Conservation (phyloP, 1,140 invertebrate species). For the Nasonia longicornis region DNA sequence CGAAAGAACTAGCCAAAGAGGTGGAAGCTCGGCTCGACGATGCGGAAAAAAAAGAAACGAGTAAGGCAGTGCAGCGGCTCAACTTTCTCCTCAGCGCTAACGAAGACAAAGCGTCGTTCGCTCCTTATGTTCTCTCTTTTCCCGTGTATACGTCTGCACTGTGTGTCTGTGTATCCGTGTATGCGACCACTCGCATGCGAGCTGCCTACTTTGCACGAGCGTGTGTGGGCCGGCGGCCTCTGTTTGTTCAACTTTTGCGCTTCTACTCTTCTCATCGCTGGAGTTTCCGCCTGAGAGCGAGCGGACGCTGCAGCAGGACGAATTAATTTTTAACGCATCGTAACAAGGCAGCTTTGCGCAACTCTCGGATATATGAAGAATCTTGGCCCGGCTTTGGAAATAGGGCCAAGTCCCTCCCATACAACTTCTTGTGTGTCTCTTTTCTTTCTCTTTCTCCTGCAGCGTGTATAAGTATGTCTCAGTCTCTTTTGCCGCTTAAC, state of each 20-base stretch:
- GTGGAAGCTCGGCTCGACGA: not conserved
- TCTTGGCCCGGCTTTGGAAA: conserved; percentile 20
- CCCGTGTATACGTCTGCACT: not conserved
- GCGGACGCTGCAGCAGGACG: conserved; percentile 7
- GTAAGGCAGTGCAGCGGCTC: not conserved
- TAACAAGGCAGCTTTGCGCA: conserved; percentile 42
- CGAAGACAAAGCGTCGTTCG: conserved; percentile 24
- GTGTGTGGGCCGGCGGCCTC: not conserved
- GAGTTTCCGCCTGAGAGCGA: not conserved
- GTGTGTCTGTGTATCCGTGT: not conserved
- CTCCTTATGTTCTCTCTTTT: not conserved
- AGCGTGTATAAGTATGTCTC: not conserved
- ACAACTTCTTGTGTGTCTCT: not conserved
- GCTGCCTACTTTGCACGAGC: conserved; percentile 9
- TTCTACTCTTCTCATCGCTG: not conserved
- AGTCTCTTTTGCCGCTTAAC: conserved; percentile 22
- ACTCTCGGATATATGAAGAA: conserved; percentile 22
- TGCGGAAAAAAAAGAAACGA: not conserved
- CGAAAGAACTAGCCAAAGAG: conserved; percentile 3
- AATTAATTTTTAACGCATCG: conserved; percentile 48
- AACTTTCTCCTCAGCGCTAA: conserved; percentile 23
- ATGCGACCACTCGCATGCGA: not conserved
- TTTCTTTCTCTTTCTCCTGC: conserved; percentile 47
- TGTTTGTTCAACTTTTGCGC: conserved; percentile 4
- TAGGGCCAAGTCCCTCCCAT: not conserved